These are phyloP conservation scores for Artibeus lituratus DNA, from an alignment of 2,797 vertebrate species.

Conservation along the genomic window DNA sequence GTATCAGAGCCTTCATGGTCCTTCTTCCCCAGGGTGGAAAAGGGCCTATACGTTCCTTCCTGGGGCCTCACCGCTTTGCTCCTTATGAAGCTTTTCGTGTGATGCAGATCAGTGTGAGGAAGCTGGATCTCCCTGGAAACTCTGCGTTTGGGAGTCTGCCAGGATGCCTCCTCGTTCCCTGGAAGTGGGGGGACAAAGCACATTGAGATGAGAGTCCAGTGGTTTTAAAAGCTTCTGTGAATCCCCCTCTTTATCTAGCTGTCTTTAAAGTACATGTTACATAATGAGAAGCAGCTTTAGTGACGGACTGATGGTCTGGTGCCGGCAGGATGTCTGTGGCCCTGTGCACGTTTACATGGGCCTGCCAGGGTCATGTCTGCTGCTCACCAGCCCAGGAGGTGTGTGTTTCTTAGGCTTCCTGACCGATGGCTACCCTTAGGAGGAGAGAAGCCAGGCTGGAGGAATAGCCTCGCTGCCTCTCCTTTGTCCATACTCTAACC, in stretches of 20 bases:
- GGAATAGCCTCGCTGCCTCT: neutral
- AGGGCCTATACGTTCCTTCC: slow-evolving; percentile 81
- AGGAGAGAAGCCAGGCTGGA: neutral
- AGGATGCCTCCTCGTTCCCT: slow-evolving; percentile 63
- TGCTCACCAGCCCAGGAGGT: neutral
- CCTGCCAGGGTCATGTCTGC: neutral
- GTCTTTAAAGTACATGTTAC: neutral
- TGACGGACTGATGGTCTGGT: neutral
- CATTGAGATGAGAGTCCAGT: neutral
- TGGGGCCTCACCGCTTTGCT: slow-evolving; percentile 70
- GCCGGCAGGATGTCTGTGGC: neutral
- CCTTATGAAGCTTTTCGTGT: slow-evolving; percentile 75
- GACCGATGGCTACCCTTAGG: neutral
- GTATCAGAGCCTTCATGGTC: slow-evolving; percentile 78
- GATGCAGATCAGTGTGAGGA: slow-evolving; percentile 9
- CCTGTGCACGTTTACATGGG: neutral
- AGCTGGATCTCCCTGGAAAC: slow-evolving; percentile 59
- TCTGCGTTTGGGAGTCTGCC: slow-evolving; percentile 85
- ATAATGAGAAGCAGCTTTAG: neutral
- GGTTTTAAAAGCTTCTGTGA: neutral
- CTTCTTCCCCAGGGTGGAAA: slow-evolving; percentile 71
- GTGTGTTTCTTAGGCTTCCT: neutral
- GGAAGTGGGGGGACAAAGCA: slow-evolving; percentile 30
- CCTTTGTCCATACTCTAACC: neutral
- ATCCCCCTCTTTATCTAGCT: neutral